These are phyloP conservation scores for Cryptoblepharus egeriae DNA, from an alignment of 2,797 vertebrate species.

Conservation along the genomic window DNA sequence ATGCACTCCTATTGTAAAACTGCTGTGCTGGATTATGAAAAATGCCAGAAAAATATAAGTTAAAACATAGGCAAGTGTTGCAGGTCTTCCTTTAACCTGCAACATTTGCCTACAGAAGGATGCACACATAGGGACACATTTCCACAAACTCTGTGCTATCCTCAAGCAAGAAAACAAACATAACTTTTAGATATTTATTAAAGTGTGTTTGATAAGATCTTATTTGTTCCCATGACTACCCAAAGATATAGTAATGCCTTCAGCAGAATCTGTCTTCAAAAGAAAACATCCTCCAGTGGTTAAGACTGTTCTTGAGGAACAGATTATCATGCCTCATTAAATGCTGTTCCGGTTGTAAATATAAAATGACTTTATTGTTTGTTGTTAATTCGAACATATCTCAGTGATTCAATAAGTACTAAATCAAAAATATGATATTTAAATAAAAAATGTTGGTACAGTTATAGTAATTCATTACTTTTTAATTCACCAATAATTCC, in stretches of 20 bases:
- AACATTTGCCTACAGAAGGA: conserved; percentile 30
- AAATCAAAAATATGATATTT: conserved; percentile 12
- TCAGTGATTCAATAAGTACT: not conserved
- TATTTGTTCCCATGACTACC: conserved; percentile 61
- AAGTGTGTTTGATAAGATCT: conserved; percentile 53
- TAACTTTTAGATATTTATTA: conserved; percentile 48
- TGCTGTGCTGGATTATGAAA: not conserved
- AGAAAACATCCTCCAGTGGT: conserved; percentile 45
- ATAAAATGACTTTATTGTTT: conserved; percentile 45
- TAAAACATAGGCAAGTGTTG: too few species aligned
- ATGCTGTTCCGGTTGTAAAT: conserved; percentile 51
- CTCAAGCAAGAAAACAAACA: conserved; percentile 52
- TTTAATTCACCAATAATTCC: not conserved
- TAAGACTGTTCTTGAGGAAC: conserved; percentile 48
- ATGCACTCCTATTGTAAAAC: conserved; percentile 8
- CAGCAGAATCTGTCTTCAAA: conserved; percentile 49
- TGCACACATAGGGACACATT: conserved; percentile 43
- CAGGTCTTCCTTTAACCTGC: conserved; percentile 28
- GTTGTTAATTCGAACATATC: conserved; percentile 32
- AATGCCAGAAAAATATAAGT: conserved; percentile 8
- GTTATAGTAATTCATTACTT: too few species aligned
- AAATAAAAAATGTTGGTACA: not conserved
- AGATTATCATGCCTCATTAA: conserved; percentile 57
- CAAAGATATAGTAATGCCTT: conserved; percentile 56
- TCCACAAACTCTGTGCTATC: conserved; percentile 42